Percentiles rank a stretch among this genome's conserved stretches.
These are phyloP conservation scores for Zaprionus nigranus DNA, from an alignment of 1,140 invertebrate species.

Conservation along the genomic window DNA sequence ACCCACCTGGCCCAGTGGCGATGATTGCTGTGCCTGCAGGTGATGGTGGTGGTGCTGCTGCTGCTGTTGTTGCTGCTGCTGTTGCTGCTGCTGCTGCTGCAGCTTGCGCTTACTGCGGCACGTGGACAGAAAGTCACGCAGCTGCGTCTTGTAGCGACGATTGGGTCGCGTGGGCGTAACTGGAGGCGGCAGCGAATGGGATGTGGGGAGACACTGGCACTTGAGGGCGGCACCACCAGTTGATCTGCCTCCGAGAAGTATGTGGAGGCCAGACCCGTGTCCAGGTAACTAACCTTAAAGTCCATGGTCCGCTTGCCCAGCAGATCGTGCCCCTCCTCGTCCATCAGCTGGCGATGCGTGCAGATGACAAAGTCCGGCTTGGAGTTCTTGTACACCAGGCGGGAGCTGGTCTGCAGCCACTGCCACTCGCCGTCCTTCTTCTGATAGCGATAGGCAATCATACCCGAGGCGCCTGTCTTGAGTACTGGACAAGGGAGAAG, in stretches of 20 bases:
- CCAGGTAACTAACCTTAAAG: slow-evolving; percentile 98
- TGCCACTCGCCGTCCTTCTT: slow-evolving; percentile 98
- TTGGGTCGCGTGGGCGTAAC: slow-evolving; percentile 91
- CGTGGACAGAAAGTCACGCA: slow-evolving; percentile 95
- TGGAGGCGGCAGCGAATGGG: slow-evolving; percentile 85
- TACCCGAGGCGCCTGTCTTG: slow-evolving; percentile 98
- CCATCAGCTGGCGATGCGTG: slow-evolving; percentile 98
- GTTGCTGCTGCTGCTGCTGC: slow-evolving; percentile 84
- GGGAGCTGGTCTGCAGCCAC: slow-evolving; percentile 98
- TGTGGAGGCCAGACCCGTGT: slow-evolving; percentile 94
- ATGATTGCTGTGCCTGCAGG: slow-evolving; percentile 67
- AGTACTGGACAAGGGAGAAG: slow-evolving; percentile 90
- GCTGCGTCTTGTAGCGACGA: slow-evolving; percentile 95
- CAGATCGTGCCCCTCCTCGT: slow-evolving; percentile 98
- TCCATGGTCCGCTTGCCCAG: slow-evolving; percentile 99
- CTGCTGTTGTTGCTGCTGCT: slow-evolving; percentile 88
- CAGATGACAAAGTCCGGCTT: slow-evolving; percentile 99
- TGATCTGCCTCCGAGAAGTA: slow-evolving; percentile 95
- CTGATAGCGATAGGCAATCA: slow-evolving; percentile 98
- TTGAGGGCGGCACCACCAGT: slow-evolving; percentile 87
- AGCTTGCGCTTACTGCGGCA: slow-evolving; percentile 95
- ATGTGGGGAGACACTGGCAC: slow-evolving; percentile 77
- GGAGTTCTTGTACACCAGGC: slow-evolving; percentile 99
- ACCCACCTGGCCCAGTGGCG: slow-evolving; percentile 79
- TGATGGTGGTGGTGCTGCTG: slow-evolving; percentile 85